phyloP scores from a whole-genome alignment of 92 coral and sea anemone species.

The Paramuricea clavata region DNA sequence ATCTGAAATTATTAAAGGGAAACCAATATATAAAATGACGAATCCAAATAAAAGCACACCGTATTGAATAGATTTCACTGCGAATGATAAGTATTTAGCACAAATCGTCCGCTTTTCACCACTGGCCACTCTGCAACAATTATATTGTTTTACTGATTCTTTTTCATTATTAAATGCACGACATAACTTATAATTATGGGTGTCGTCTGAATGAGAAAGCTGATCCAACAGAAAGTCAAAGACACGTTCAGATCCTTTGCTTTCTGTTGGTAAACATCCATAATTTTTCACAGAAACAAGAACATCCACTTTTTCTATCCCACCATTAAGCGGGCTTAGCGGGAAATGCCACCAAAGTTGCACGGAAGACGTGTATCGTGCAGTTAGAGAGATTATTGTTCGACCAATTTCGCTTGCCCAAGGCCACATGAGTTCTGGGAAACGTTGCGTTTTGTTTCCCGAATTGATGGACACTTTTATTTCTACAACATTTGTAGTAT shows the following conservation, averaged over 20 bases:
- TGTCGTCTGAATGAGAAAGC: not conserved
- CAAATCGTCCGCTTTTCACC: slow-evolving; percentile 1
- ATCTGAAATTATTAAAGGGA: not conserved
- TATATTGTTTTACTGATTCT: not conserved
- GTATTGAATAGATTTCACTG: not conserved
- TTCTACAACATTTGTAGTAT: not conserved
- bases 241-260: not conserved
- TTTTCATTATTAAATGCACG: not conserved
- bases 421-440: not conserved
- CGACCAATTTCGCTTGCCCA: slow-evolving; percentile 16
- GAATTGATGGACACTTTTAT: not conserved
- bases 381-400: not conserved
- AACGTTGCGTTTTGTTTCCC: not conserved
- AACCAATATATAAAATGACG: too few species aligned
- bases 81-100: not conserved
- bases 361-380: too few species aligned
- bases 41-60: not conserved
- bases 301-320: not conserved
- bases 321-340: not conserved
- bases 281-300: not conserved
- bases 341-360: too few species aligned
- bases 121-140: not conserved
- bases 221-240: not conserved
- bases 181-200: not conserved
- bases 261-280: slow-evolving; percentile 12